A percentile compares a stretch with the other conserved stretches of the same genome.
Evolutionary conservation across 2,797 vertebrate genomes (phyloP).

Genomic region (Gymnopithys bicolor): DNA sequence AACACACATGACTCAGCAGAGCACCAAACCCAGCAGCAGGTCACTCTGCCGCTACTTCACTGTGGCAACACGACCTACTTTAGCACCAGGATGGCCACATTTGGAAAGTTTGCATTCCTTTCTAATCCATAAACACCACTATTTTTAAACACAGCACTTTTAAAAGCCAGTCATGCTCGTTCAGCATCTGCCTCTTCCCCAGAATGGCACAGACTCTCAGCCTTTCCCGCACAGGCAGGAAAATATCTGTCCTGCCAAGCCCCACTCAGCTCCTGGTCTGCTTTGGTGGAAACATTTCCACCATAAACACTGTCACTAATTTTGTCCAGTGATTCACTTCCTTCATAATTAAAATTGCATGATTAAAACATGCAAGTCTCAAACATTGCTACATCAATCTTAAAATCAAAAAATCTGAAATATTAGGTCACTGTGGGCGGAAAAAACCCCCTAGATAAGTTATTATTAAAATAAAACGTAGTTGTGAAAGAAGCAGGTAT

Average conservation of each 20-base stretch:
- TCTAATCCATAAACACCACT: slow-evolving; percentile 2
- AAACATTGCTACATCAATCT: neutral
- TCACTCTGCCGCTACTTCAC: neutral
- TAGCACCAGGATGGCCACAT: neutral
- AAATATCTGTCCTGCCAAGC: neutral
- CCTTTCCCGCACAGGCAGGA: neutral
- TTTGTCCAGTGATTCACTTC: neutral
- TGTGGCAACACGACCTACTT: neutral
- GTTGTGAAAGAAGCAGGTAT: neutral
- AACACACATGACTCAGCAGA: neutral
- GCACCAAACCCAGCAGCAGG: neutral
- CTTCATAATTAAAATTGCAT: neutral
- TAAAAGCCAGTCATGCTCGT: neutral
- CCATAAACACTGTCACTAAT: neutral
- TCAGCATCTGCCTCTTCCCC: neutral
- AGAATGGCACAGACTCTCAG: neutral
- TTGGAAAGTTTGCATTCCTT: slow-evolving; percentile 24
- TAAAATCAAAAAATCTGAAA: neutral
- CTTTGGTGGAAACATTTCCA: neutral
- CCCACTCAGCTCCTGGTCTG: neutral
- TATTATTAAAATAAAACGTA: neutral
- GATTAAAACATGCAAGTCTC: neutral
- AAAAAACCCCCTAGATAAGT: neutral
- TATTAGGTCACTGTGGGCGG: neutral
- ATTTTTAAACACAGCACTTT: slow-evolving; percentile 37